These are phyloP conservation scores for Catostomus latipinnis DNA, from an alignment of 2,797 vertebrate species.

Conservation along the genomic window DNA sequence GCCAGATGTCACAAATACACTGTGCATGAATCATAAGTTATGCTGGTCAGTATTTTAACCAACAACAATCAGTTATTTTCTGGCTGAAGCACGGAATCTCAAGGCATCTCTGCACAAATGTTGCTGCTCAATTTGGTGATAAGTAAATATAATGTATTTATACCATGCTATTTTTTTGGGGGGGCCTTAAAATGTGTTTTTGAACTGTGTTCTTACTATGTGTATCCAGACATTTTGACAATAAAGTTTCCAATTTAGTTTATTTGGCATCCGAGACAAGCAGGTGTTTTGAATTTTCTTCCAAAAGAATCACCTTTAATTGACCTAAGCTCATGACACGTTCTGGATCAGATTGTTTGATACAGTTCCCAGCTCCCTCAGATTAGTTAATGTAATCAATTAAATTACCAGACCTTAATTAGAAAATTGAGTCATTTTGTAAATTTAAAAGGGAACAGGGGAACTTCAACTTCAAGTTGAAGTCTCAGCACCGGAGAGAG, in stretches of 20 bases:
- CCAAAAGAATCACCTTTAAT: not conserved
- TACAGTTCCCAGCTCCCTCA: not conserved
- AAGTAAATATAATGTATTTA: too few relatives aligned
- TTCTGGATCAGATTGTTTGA: not conserved
- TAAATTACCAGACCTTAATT: not conserved
- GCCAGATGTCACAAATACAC: slow-evolving; percentile 52
- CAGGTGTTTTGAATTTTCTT: too few relatives aligned
- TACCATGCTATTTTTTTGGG: too few relatives aligned
- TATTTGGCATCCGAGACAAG: not conserved
- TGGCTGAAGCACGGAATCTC: too few relatives aligned
- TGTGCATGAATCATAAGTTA: slow-evolving; percentile 7
- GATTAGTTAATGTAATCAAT: slow-evolving; percentile 10
- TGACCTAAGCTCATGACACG: not conserved
- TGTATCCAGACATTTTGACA: too few relatives aligned
- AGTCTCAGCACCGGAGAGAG: not conserved
- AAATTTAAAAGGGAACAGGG: not conserved
- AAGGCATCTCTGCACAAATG: too few relatives aligned
- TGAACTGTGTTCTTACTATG: too few relatives aligned
- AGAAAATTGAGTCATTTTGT: slow-evolving; percentile 1
- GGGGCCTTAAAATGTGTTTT: too few relatives aligned
- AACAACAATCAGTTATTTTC: too few relatives aligned
- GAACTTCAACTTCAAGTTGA: not conserved
- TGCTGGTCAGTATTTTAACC: too few relatives aligned
- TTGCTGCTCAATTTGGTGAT: too few relatives aligned
- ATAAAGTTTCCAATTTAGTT: not conserved